Evolutionary conservation across 2,113 vertebrate genomes (phyloP).

Genomic region (Trematocara marginatum): DNA sequence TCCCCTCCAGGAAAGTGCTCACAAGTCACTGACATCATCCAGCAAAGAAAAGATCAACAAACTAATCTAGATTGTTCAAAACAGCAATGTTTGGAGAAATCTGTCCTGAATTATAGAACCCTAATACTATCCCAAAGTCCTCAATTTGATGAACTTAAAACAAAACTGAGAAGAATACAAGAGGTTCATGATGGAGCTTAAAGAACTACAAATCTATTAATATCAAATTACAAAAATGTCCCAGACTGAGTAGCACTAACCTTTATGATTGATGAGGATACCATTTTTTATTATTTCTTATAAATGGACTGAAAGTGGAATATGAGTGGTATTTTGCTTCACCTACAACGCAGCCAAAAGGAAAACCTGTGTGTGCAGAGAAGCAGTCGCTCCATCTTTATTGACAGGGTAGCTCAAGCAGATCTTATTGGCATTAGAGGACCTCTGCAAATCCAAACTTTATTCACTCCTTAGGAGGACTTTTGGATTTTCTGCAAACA

Average conservation of each 20-base stretch:
- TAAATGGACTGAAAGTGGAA: neutral
- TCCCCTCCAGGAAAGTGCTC: neutral
- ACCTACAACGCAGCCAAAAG: neutral
- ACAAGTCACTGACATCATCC: slow-evolving; percentile 8
- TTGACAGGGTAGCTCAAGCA: slow-evolving; percentile 8
- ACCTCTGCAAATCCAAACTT: slow-evolving; percentile 36
- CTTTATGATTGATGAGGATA: neutral
- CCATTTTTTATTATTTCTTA: neutral
- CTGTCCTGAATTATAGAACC: neutral
- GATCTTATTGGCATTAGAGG: slow-evolving; percentile 22
- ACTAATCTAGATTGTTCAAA: neutral
- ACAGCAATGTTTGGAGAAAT: neutral
- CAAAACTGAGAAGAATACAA: neutral
- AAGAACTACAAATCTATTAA: neutral
- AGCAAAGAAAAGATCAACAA: neutral
- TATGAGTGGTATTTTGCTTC: slow-evolving; percentile 16
- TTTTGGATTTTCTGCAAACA: slow-evolving; percentile 52
- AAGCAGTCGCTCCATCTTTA: slow-evolving; percentile 7
- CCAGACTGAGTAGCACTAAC: neutral
- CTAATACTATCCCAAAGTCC: neutral
- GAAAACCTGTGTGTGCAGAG: neutral
- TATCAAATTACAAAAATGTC: neutral
- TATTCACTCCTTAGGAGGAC: slow-evolving; percentile 52
- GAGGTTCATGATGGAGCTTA: neutral
- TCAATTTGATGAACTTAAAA: neutral